These are phyloP conservation scores for Mellilla xanthometata DNA, from an alignment of 2,888 invertebrate genomes.

Conservation along the genomic window DNA sequence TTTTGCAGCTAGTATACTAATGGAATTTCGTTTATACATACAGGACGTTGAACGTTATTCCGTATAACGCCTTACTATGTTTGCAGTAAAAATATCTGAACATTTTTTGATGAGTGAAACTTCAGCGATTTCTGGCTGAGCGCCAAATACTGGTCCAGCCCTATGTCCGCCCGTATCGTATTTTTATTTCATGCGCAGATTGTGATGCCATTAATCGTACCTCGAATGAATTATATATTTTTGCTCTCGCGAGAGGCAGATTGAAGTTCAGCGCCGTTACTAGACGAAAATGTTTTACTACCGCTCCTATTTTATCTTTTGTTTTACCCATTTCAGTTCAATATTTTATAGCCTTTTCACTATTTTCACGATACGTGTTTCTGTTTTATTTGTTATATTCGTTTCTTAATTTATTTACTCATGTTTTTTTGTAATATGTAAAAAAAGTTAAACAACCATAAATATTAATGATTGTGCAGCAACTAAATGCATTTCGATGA, in stretches of 20 bases:
- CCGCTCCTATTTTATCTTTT: conserved; percentile 11
- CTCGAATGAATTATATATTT: conserved; percentile 42
- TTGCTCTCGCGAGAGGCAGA: conserved; percentile 31
- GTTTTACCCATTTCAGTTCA: conserved; percentile 9
- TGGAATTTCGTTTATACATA: conserved; percentile 13
- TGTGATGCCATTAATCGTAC: conserved; percentile 59
- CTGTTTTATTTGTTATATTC: too few species aligned
- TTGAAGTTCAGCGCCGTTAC: conserved; percentile 28
- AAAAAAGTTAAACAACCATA: too few species aligned
- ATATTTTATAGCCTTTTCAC: conserved; percentile 3
- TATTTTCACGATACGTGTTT: neutral
- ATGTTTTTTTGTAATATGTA: too few species aligned
- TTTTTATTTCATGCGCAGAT: conserved; percentile 65
- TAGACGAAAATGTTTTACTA: conserved; percentile 25
- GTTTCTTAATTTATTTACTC: too few species aligned
- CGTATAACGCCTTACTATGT: conserved; percentile 32
- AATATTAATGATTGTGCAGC: too few species aligned
- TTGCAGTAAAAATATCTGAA: conserved; percentile 39
- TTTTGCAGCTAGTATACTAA: conserved; percentile 2
- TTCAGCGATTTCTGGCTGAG: conserved; percentile 61
- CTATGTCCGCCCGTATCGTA: conserved; percentile 51
- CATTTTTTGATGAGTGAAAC: conserved; percentile 56
- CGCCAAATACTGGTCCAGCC: conserved; percentile 58
- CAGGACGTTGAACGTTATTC: conserved; percentile 37
- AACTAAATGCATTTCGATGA: conserved; percentile 10